Evolutionary conservation across 1,140 invertebrate genomes (phyloP), one percentile per base, ranked within the genome.

Genomic region (Leptopilina clavipes): DNA sequence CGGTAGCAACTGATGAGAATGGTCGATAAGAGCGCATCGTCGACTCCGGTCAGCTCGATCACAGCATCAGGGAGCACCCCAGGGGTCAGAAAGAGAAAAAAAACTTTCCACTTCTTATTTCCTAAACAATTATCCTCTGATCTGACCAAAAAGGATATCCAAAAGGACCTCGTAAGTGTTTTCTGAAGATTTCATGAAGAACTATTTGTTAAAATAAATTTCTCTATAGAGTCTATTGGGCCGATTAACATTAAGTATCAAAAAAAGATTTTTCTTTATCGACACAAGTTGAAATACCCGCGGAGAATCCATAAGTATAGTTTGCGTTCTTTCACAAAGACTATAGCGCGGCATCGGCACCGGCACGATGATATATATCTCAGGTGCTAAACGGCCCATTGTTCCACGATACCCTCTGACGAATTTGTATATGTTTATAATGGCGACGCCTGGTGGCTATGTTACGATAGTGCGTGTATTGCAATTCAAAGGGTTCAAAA

Each of bases 391-490:
- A 90, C 86, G 89, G 87, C 88, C 88, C 86, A 90, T 90, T 90
- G 89, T 90, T 90, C n/a, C 83, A 80, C 83, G 75, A 85, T 87
- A 85, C 85, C 85, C 82, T 82, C 88, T 90, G 89, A 90, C 89
- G 89, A 90, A 90, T 90, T 90, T 90, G 89, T 90, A 90, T 88
- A 89, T 87, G 89, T 90, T 90, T 89, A 90, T 90, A 90, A 90
- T 88, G 84, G 86, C 85, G 81, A 83, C 84, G 85, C 79, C 76
- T 79, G 76, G 77, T 81, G 82, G 73, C 80, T 77, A 76, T 76
- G 73, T 76, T 80, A 71, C 59, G 56, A 71, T 73, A 40, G 75
- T 73, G 79, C 75, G 79, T 80, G 75, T 79, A 80, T 81, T 76
- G 77, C 78, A 71, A 78, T 75, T 76, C 74, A 74, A 78, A 80